Percentiles rank a stretch among this genome's conserved stretches.
phyloP scores from a whole-genome alignment of 2,113 vertebrate species.

The Pao palembangensis region DNA sequence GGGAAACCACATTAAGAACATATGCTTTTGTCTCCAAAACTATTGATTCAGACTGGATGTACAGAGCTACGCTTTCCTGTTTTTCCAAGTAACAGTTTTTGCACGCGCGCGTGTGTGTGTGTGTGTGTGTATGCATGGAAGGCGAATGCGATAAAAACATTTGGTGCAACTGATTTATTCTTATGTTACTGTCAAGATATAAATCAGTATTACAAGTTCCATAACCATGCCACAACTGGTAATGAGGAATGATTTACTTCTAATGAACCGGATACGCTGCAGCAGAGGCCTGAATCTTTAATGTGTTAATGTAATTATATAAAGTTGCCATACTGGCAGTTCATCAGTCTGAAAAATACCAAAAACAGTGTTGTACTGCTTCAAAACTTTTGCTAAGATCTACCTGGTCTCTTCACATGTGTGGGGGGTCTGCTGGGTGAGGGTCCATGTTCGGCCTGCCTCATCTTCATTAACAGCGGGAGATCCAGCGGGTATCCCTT shows the following conservation, averaged over 20 bases:
- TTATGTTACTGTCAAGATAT: constrained; percentile 33
- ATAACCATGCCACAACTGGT: constrained; percentile 57
- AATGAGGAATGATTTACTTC: constrained; percentile 69
- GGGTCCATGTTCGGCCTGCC: constrained; percentile 21
- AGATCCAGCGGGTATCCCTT: constrained; percentile 46
- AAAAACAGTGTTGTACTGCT: constrained; percentile 47
- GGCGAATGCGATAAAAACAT: constrained; percentile 31
- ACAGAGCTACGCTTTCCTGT: too few relatives aligned
- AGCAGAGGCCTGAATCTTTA: constrained; percentile 69
- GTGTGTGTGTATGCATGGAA: background rate
- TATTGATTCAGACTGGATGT: too few relatives aligned
- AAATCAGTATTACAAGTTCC: constrained; percentile 68
- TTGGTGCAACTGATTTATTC: constrained; percentile 36
- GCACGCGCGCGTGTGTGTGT: background rate
- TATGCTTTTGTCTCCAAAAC: too few relatives aligned
- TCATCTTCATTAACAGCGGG: constrained; percentile 54
- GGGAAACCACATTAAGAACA: too few relatives aligned
- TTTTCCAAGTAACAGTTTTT: too few relatives aligned
- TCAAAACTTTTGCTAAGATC: constrained; percentile 27
- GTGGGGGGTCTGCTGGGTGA: background rate
- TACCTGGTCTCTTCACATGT: constrained; percentile 25
- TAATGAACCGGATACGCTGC: constrained; percentile 70
- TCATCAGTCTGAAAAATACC: constrained; percentile 67
- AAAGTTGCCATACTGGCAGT: constrained; percentile 68
- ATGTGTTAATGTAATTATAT: constrained; percentile 72